Evolutionary conservation across 2,797 vertebrate species (phyloP).

Genomic region (Arnoldichthys spilopterus): DNA sequence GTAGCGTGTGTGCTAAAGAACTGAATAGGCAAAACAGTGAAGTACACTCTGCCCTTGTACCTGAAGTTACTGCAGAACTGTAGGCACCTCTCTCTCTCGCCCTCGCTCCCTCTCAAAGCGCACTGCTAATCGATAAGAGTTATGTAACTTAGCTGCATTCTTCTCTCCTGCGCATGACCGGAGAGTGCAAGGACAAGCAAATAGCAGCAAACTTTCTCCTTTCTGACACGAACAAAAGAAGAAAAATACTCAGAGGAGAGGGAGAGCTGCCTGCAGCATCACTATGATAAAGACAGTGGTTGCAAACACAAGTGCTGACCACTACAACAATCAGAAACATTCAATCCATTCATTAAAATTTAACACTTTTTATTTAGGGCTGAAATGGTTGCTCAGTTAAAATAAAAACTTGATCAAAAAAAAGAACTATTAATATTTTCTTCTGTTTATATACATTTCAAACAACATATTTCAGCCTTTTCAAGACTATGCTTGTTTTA

Average conservation of each 20-base stretch:
- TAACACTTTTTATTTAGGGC: too few species aligned
- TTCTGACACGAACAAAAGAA: background rate
- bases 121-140: slow-evolving; percentile 53
- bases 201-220: slow-evolving; percentile 18
- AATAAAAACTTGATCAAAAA: too few species aligned
- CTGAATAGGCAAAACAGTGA: slow-evolving; percentile 7
- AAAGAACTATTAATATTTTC: too few species aligned
- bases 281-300: background rate
- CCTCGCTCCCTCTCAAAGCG: slow-evolving; percentile 10
- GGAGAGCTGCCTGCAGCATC: slow-evolving; percentile 22
- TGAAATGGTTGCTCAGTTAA: too few species aligned
- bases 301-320: background rate
- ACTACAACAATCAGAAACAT: slow-evolving; percentile 4
- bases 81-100: slow-evolving; percentile 1
- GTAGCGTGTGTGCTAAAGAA: background rate
- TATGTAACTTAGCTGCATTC: slow-evolving; percentile 68
- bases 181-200: slow-evolving; percentile 41
- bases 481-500: too few species aligned
- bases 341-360: too few species aligned
- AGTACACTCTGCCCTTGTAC: background rate
- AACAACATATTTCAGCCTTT: too few species aligned
- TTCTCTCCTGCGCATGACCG: slow-evolving; percentile 59
- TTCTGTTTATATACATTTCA: too few species aligned
- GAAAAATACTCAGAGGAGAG: background rate
- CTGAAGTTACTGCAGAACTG: slow-evolving; percentile 7